Base-by-base conservation (phyloP, 1,140 invertebrate species). In the Ditylenchus dipsaci region DNA sequence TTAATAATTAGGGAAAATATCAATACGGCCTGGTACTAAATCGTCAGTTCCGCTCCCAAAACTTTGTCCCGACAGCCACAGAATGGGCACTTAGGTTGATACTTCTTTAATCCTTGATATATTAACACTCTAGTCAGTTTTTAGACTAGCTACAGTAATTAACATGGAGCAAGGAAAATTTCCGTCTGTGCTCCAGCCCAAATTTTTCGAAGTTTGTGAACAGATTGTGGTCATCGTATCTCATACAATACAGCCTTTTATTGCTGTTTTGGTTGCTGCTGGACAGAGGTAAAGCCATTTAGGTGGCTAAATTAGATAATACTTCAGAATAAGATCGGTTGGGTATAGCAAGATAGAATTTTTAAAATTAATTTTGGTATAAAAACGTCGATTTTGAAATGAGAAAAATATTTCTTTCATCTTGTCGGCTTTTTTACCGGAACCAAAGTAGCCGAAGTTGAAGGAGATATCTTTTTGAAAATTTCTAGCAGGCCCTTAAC, bases 41-140 rank as follows among this genome's bases (percentile, higher is more conserved):
- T 21, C 69, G 71, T 15, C 67, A 63, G 45, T 57, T 72, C 1
- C 61, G 27, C 7, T 71, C 71, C 29, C 71, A 63, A 23, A 65
- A 45, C 42, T 66, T 65, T 29, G 38, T 72, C 23, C 61, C 29
- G 26, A 29, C 27, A 42, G 29, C 58, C 8, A 56, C 67, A 21
- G 71, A 72, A 72, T 72, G 71, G 71, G 71, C 71, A n/a, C 49
- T 72, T 21, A 26, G 71, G 27, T n/a, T n/a, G n/a, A n/a, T n/a
- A n/a, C n/a, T n/a, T n/a, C n/a, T n/a, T n/a, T n/a, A n/a, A n/a
- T n/a, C n/a, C n/a, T n/a, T n/a, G n/a, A n/a, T n/a, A n/a, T n/a
- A n/a, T n/a, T n/a, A n/a, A n/a, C n/a, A n/a, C n/a, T n/a, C n/a
- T n/a, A n/a, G n/a, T n/a, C n/a, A n/a, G n/a, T n/a, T n/a, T n/a